A percentile compares a stretch with the other conserved stretches of the same genome.
Evolutionary conservation across 2,797 vertebrate species (phyloP).

Genomic region (Microctenopoma steveboyesi): DNA sequence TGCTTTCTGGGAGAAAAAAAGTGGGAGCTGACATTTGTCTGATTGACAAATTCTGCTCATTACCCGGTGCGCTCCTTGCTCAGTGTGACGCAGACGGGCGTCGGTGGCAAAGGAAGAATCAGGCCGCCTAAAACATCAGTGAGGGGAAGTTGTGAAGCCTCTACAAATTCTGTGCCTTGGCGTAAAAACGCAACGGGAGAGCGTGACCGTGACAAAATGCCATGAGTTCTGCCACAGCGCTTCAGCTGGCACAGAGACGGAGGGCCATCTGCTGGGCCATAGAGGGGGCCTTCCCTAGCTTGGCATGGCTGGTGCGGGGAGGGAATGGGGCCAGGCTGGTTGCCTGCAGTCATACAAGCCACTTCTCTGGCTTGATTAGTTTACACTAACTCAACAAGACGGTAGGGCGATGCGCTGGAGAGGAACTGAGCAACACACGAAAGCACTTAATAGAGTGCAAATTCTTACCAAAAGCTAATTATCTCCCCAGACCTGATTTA

Average conservation of each 20-base stretch:
- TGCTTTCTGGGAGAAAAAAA: conserved; percentile 51
- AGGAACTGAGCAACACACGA: conserved; percentile 50
- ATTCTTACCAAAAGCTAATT: conserved; percentile 52
- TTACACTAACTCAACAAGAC: conserved; percentile 62
- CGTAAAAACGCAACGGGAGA: conserved; percentile 50
- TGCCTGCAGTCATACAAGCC: conserved; percentile 61
- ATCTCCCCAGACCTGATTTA: conserved; percentile 45
- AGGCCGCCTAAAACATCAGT: conserved; percentile 47
- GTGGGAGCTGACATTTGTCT: conserved; percentile 44
- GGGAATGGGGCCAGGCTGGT: conserved; percentile 38
- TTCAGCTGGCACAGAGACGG: conserved; percentile 60
- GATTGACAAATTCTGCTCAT: conserved; percentile 77
- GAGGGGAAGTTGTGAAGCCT: conserved; percentile 56
- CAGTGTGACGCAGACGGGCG: conserved; percentile 60
- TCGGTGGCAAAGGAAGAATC: conserved; percentile 55
- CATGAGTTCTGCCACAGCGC: conserved; percentile 59
- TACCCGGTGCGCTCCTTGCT: conserved; percentile 62
- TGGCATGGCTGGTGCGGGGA: conserved; percentile 44
- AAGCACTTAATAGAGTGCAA: conserved; percentile 62
- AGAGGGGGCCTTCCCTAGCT: conserved; percentile 76
- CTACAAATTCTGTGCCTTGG: conserved; percentile 48
- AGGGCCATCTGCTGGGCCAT: conserved; percentile 76
- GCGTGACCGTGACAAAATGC: conserved; percentile 73
- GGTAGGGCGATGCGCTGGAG: conserved; percentile 39
- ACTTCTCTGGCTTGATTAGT: conserved; percentile 62